Conservation (phyloP, 2,113 vertebrate species). For the Perccottus glenii region DNA sequence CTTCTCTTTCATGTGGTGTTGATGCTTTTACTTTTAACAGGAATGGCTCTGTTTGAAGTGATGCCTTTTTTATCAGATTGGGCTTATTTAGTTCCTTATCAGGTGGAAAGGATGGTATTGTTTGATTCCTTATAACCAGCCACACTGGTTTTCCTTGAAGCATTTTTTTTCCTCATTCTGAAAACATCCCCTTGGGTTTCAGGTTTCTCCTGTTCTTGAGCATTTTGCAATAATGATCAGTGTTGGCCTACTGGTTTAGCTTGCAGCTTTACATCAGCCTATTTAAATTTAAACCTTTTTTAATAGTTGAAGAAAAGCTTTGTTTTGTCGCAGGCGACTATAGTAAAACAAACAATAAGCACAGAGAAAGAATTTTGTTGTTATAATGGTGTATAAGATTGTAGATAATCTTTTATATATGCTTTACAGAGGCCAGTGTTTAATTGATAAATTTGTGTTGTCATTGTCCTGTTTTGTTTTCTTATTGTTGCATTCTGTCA, state of each 20-base stretch:
- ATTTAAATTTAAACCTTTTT: neutral
- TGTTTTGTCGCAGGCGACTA: too few relatives aligned
- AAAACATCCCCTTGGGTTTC: neutral
- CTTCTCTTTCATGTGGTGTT: neutral
- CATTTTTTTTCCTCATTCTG: neutral
- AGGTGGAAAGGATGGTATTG: too few relatives aligned
- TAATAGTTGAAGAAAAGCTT: neutral
- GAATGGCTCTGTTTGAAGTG: too few relatives aligned
- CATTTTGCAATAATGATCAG: too few relatives aligned
- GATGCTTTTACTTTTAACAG: too few relatives aligned
- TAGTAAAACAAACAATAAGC: too few relatives aligned
- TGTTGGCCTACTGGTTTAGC: neutral
- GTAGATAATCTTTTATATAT: too few relatives aligned
- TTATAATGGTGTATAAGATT: neutral
- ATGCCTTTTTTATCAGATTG: too few relatives aligned
- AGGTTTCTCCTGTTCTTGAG: neutral
- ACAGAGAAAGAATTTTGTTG: neutral
- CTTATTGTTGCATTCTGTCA: slow-evolving; percentile 65
- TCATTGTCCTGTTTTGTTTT: slow-evolving; percentile 54
- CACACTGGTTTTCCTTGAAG: neutral
- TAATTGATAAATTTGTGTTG: slow-evolving; percentile 43
- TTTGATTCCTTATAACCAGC: neutral
- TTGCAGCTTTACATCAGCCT: neutral
- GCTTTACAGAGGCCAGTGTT: neutral
- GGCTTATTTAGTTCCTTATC: neutral